Evolutionary conservation across 2,888 invertebrate species (phyloP).

Genomic region (Heliconius aoede): DNA sequence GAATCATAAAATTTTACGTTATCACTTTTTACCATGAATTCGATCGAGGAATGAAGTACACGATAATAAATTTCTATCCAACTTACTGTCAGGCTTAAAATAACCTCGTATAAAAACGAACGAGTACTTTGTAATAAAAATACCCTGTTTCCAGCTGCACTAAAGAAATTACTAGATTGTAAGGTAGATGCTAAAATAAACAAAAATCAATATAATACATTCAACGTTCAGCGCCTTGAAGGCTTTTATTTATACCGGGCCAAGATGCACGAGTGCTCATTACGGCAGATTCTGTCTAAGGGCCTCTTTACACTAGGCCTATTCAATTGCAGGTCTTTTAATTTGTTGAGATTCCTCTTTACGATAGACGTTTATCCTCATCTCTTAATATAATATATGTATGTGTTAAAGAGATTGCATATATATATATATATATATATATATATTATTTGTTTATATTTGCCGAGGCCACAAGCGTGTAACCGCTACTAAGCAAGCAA

Average conservation of each 20-base stretch:
- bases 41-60: slow-evolving; percentile 18
- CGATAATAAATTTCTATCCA: slow-evolving; percentile 28
- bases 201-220: slow-evolving; percentile 43
- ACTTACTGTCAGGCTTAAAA: slow-evolving; percentile 37
- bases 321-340: slow-evolving; percentile 18
- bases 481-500: no score
- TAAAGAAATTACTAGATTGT: slow-evolving; percentile 37
- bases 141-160: slow-evolving; percentile 35
- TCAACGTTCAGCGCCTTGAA: slow-evolving; percentile 40
- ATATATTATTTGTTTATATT: background rate
- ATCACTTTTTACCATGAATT: slow-evolving; percentile 17
- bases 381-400: background rate
- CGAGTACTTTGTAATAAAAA: slow-evolving; percentile 33
- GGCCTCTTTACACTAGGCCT: slow-evolving; percentile 20
- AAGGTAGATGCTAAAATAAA: slow-evolving; percentile 37
- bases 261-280: slow-evolving; percentile 40
- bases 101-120: slow-evolving; percentile 33
- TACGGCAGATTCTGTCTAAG: slow-evolving; percentile 35
- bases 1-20: slow-evolving; percentile 30
- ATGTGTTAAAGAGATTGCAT: background rate
- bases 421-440: background rate
- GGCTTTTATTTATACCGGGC: slow-evolving; percentile 39
- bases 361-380: background rate
- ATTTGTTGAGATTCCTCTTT: background rate
- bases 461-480: no score